Base-by-base conservation (phyloP, 2,113 vertebrate species). In the Microcebus lehilahytsara region DNA sequence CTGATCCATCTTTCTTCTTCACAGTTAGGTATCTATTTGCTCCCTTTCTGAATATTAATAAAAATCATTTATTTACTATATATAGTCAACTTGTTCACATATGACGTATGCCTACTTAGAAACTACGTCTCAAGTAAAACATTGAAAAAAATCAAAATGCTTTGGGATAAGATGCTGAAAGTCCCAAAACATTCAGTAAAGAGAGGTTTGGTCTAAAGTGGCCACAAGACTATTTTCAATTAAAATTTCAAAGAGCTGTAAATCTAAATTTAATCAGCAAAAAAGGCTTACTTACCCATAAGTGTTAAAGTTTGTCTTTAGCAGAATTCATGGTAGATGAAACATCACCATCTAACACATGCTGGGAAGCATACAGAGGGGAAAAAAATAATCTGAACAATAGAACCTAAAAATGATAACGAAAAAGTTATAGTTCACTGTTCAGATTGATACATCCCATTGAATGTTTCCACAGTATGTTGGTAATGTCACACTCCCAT, bases 1-100 rank as follows among this genome's bases (percentile, higher is more conserved):
- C 99, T 34, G 98, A 99, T 71, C 98, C 98, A 97, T 98, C 98
- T 97, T 99, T 99, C 98, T 99, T 99, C 97, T 98, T 99, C 93
- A 99, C 98, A 27, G 99, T 99, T 72, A 99, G 98, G 91, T 98
- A 99, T 95, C 99, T 98, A 97, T 95, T 98, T 84, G 98, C 78
- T 96, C 99, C 99, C 98, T 99, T 99, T 89, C 99, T 99, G 95
- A 77, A 97, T 98, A 32, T 51, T 77, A 81, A 87, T 66, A 74
- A 90, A 94, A 97, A 98, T 85, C 64, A 97, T 97, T 96, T 93
- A 92, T 93, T 97, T 97, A 97, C 84, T 93, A 94, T 74, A 94
- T 75, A 79, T n/a, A 95, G 40, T 98, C 93, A 97, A 80, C 72
- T 93, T 85, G 74, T 96, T 92, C 84, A 97, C 80, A 94, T 72